phyloP scores from a whole-genome alignment of 2,113 vertebrate genomes.

The Dinomys branickii region DNA sequence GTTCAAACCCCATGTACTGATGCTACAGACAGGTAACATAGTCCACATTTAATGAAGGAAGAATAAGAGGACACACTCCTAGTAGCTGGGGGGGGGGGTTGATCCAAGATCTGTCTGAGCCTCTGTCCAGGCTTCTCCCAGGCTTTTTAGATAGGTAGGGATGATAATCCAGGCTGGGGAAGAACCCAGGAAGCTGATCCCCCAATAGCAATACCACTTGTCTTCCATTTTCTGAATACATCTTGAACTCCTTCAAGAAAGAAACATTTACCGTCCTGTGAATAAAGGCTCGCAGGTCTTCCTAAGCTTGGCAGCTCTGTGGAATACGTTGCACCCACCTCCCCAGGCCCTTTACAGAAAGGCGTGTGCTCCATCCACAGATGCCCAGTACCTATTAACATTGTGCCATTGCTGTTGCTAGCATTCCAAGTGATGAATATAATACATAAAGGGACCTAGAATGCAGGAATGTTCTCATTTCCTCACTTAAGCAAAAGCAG shows the following conservation, averaged over 20 bases:
- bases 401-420: not conserved
- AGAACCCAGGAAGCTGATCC: not conserved
- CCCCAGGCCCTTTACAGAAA: not conserved
- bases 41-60: slow-evolving; percentile 9
- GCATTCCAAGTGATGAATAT: not conserved
- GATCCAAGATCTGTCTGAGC: not conserved
- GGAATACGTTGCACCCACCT: not conserved
- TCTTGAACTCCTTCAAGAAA: not conserved
- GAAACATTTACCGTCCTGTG: not conserved
- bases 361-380: not conserved
- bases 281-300: not conserved
- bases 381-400: not conserved
- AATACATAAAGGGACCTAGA: not conserved
- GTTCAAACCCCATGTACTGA: not conserved
- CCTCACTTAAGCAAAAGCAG: not conserved
- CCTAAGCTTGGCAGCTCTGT: not conserved
- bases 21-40: not conserved
- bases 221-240: not conserved
- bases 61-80: not conserved
- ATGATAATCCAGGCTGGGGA: not conserved
- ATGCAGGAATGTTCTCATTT: not conserved
- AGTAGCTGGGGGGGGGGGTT: not conserved
- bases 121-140: not conserved
- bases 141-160: not conserved
- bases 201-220: not conserved